These are phyloP conservation scores for Lysiphlebus fabarum DNA, from an alignment of 1,140 invertebrate species.

Conservation along the genomic window DNA sequence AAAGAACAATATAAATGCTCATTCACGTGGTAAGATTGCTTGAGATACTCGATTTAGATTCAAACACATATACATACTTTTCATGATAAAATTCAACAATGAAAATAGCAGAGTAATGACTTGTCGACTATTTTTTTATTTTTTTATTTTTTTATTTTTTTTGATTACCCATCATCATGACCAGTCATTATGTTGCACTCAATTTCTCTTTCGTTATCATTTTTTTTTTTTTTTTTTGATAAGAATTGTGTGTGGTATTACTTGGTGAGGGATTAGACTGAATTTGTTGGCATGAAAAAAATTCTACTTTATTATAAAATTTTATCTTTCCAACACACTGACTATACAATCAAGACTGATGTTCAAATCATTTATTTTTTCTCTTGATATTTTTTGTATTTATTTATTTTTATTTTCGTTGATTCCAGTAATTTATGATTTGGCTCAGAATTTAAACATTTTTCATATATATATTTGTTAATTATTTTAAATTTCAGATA, in stretches of 20 bases:
- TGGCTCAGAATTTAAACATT: no score
- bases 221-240: constrained; percentile 1
- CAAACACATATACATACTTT: neutral
- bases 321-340: neutral
- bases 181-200: constrained; percentile 13
- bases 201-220: no score
- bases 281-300: no score
- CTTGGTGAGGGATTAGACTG: no score
- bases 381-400: no score
- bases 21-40: constrained; percentile 7
- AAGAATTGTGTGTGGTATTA: neutral
- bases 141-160: neutral
- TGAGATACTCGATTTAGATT: constrained; percentile 11
- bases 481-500: constrained; percentile 36
- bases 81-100: constrained; percentile 1
- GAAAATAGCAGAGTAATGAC: neutral
- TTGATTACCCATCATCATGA: constrained; percentile 8
- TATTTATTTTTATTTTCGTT: no score
- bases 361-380: no score
- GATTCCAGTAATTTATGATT: no score
- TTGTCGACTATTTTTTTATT: neutral
- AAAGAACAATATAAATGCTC: constrained; percentile 8
- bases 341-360: neutral
- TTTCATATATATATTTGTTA: no score
- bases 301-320: no score